phyloP scores from a whole-genome alignment of 2,888 invertebrate species.

The Thymelicus sylvestris region DNA sequence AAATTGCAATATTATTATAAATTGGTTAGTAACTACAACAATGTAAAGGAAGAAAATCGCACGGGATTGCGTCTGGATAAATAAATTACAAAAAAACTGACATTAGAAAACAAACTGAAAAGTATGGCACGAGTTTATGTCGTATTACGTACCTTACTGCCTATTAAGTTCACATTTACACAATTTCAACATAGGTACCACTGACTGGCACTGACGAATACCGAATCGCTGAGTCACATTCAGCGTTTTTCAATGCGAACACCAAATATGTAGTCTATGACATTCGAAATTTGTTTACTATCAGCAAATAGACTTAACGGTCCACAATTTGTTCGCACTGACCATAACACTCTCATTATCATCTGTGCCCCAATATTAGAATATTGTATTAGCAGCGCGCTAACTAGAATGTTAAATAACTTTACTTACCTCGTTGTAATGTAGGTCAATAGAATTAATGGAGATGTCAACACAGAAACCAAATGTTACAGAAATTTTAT shows the following conservation, averaged over 20 bases:
- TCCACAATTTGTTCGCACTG: conserved; percentile 27
- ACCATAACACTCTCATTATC: conserved; percentile 31
- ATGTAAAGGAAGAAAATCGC: too few species aligned
- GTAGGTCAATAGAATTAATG: conserved; percentile 15
- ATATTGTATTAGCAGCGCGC: conserved; percentile 17
- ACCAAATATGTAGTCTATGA: conserved; percentile 14
- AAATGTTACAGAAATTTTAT: background rate
- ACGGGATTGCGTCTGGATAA: too few species aligned
- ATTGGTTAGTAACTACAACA: too few species aligned
- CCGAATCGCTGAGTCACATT: background rate
- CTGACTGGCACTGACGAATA: background rate
- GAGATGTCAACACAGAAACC: background rate
- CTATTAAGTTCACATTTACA: too few species aligned
- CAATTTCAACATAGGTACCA: too few species aligned
- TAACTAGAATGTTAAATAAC: conserved; percentile 15
- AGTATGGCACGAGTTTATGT: too few species aligned
- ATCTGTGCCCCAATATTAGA: conserved; percentile 15
- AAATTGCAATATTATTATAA: too few species aligned
- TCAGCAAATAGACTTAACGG: conserved; percentile 20
- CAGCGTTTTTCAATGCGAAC: background rate
- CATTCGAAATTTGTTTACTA: conserved; percentile 25
- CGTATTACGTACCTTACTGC: too few species aligned
- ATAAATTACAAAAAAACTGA: too few species aligned
- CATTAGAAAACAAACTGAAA: too few species aligned
- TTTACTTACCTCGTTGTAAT: conserved; percentile 11